Conservation (phyloP, 2,888 invertebrate species). For the Altica lythri region DNA sequence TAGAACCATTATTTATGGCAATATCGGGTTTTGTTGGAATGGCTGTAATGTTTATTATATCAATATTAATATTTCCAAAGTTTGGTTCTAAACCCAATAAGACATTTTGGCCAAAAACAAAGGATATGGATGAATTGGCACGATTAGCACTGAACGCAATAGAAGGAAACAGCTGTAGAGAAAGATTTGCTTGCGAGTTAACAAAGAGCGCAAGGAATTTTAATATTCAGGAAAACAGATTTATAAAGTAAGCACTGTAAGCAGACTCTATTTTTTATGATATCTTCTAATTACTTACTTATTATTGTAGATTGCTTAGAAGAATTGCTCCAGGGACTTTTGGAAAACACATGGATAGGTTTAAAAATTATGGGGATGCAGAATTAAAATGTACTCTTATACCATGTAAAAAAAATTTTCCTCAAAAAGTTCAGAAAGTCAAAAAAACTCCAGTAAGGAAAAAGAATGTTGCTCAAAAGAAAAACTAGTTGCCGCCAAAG, state of each 20-base stretch:
- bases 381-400: constrained; percentile 53
- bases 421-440: constrained; percentile 23
- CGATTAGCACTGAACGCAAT: constrained; percentile 56
- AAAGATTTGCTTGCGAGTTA: constrained; percentile 58
- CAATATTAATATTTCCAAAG: constrained; percentile 60
- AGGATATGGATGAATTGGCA: constrained; percentile 53
- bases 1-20: constrained; percentile 63
- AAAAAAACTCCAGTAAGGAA: constrained; percentile 36
- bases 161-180: constrained; percentile 58
- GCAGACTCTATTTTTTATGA: neutral
- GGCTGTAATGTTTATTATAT: constrained; percentile 61
- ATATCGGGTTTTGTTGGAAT: constrained; percentile 64
- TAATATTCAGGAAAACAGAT: constrained; percentile 52
- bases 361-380: constrained; percentile 50
- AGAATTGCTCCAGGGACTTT: constrained; percentile 50
- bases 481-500: constrained; percentile 45
- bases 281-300: constrained; percentile 25
- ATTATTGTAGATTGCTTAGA: constrained; percentile 50
- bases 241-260: constrained; percentile 51
- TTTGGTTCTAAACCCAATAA: constrained; percentile 50
- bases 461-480: constrained; percentile 40
- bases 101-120: constrained; percentile 41
- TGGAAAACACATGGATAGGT: constrained; percentile 51
- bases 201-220: constrained; percentile 55
- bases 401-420: constrained; percentile 48